These are phyloP conservation scores for Tarsius wallacei DNA, from an alignment of 2,797 vertebrate species.

Conservation along the genomic window DNA sequence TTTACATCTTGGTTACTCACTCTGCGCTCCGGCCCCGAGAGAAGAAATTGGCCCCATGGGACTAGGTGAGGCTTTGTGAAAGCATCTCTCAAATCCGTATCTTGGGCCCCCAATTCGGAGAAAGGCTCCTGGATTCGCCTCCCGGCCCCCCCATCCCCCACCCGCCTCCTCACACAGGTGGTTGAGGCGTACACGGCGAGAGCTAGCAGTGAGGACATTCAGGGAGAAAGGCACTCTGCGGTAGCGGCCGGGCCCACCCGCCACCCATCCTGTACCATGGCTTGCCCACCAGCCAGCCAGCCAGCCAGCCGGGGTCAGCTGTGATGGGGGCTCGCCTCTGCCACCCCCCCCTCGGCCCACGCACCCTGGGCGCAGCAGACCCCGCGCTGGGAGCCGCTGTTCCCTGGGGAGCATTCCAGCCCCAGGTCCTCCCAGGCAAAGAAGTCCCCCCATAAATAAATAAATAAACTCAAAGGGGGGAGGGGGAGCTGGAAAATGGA, in stretches of 20 bases:
- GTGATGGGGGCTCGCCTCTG: background rate
- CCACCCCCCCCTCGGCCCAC: background rate
- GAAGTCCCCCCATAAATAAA: conserved; percentile 71
- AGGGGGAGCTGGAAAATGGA: conserved; percentile 92
- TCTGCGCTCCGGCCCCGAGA: background rate
- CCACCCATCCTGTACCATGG: background rate
- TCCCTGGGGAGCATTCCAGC: conserved; percentile 79
- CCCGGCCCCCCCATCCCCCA: no score
- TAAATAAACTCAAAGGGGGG: conserved; percentile 61
- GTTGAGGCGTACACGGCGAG: background rate
- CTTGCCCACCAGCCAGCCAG: background rate
- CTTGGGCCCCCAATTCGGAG: background rate
- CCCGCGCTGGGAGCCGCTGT: background rate
- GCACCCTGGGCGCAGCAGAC: background rate
- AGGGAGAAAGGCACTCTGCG: background rate
- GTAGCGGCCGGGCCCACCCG: background rate
- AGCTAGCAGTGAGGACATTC: background rate
- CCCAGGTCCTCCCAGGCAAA: conserved; percentile 78
- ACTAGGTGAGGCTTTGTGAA: conserved; percentile 77
- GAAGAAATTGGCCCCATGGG: conserved; percentile 16
- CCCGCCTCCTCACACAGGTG: conserved; percentile 59
- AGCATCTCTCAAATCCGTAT: conserved; percentile 69
- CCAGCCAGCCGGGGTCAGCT: background rate
- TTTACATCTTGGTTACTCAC: conserved; percentile 63
- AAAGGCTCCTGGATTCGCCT: conserved; percentile 14